These are phyloP conservation scores for Pimpla rufipes DNA, from an alignment of 2,888 invertebrate species.

Conservation along the genomic window DNA sequence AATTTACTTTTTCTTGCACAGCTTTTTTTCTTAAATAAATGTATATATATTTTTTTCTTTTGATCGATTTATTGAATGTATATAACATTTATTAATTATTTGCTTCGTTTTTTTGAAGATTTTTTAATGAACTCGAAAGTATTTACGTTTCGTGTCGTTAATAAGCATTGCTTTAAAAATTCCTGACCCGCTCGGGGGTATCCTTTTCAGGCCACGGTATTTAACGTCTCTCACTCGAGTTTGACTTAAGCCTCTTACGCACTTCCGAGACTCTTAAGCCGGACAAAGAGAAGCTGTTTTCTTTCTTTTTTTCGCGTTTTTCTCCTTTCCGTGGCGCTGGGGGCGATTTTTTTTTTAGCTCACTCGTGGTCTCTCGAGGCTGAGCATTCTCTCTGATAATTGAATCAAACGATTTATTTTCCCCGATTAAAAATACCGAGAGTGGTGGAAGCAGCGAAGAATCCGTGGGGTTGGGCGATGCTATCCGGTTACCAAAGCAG, in stretches of 20 bases:
- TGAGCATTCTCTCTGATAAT: slow-evolving; percentile 79
- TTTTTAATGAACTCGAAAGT: not conserved
- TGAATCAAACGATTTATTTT: slow-evolving; percentile 85
- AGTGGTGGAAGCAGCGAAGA: slow-evolving; percentile 77
- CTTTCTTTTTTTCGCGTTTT: slow-evolving; percentile 41
- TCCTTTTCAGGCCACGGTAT: slow-evolving; percentile 66
- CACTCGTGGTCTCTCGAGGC: slow-evolving; percentile 59
- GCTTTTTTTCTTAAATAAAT: slow-evolving; percentile 6
- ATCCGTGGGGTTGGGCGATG: slow-evolving; percentile 62
- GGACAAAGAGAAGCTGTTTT: slow-evolving; percentile 82
- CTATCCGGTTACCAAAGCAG: slow-evolving; percentile 83
- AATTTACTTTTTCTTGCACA: slow-evolving; percentile 48
- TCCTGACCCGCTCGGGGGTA: slow-evolving; percentile 36
- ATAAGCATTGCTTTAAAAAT: slow-evolving; percentile 63
- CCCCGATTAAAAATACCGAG: slow-evolving; percentile 82
- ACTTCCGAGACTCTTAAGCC: slow-evolving; percentile 83
- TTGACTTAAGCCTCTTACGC: slow-evolving; percentile 84
- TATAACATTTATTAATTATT: too few species aligned
- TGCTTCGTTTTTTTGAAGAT: not conserved
- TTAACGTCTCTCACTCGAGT: slow-evolving; percentile 69
- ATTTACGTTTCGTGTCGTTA: slow-evolving; percentile 61
- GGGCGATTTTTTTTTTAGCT: slow-evolving; percentile 40
- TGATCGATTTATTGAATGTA: too few species aligned
- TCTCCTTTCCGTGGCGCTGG: slow-evolving; percentile 5
- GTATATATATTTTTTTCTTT: not conserved